These are phyloP conservation scores for Corythaeola cristata DNA, from an alignment of 2,113 vertebrate species.

Conservation along the genomic window DNA sequence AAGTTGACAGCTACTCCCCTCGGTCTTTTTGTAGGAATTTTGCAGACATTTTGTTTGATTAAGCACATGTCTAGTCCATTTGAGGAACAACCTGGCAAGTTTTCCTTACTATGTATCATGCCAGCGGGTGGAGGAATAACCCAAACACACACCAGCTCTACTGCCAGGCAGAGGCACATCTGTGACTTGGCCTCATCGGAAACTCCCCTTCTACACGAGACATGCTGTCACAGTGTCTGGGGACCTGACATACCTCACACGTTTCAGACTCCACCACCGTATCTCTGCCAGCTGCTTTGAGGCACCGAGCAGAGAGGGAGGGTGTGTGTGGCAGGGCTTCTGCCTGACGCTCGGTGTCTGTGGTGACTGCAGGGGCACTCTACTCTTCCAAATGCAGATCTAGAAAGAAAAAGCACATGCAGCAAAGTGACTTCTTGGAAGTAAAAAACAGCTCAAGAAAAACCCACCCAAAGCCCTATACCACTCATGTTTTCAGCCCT, in stretches of 20 bases:
- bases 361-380: background rate
- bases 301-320: background rate
- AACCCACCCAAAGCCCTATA: background rate
- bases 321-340: fast-evolving
- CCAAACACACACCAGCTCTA: background rate
- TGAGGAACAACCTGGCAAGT: background rate
- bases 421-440: background rate
- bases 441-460: too few relatives aligned
- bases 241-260: background rate
- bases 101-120: too few relatives aligned
- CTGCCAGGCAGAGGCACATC: background rate
- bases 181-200: background rate
- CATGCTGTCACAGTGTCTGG: background rate
- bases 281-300: background rate
- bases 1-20: background rate
- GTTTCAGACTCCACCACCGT: background rate
- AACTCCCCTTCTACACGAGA: background rate
- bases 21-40: background rate
- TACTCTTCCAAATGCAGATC: background rate
- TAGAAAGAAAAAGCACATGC: background rate
- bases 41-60: background rate
- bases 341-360: background rate
- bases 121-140: background rate
- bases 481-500: background rate
- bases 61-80: background rate